Percentiles rank a stretch among this genome's conserved stretches.
Conservation (phyloP, 2,113 vertebrate genomes). For the Scomber scombrus region DNA sequence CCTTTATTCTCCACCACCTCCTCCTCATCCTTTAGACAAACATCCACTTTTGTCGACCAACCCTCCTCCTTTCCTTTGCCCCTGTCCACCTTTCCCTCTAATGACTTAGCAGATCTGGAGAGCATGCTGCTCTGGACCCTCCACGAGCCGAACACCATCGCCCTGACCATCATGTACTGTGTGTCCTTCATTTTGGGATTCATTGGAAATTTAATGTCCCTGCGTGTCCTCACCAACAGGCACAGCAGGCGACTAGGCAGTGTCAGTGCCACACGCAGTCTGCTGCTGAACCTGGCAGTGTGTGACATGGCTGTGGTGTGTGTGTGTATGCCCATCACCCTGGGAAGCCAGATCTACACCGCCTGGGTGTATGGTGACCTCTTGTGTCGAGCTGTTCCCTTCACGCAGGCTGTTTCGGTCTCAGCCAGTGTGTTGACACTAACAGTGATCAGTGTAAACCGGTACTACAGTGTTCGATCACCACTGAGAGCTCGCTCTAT, state of each 20-base stretch:
- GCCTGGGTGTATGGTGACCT: conserved; percentile 94
- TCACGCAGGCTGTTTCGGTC: conserved; percentile 92
- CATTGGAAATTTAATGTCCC: conserved; percentile 90
- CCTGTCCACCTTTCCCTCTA: conserved; percentile 72
- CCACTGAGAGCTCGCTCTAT: conserved; percentile 90
- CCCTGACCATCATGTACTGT: conserved; percentile 89
- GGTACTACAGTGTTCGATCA: conserved; percentile 92
- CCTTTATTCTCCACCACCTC: conserved; percentile 41
- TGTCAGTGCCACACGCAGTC: conserved; percentile 89
- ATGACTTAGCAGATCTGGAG: conserved; percentile 85
- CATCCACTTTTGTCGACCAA: conserved; percentile 5
- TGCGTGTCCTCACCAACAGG: conserved; percentile 89
- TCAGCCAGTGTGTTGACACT: conserved; percentile 92
- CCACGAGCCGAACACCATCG: conserved; percentile 89
- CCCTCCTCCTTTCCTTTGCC: conserved; percentile 23
- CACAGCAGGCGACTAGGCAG: conserved; percentile 82
- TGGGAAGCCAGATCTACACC: conserved; percentile 92
- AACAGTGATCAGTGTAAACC: conserved; percentile 92
- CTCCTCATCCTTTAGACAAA: conserved; percentile 16
- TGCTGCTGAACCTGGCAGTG: conserved; percentile 91
- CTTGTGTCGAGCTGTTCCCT: conserved; percentile 90
- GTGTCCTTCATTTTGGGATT: conserved; percentile 91
- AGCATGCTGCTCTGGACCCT: conserved; percentile 88
- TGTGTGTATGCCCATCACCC: conserved; percentile 93
- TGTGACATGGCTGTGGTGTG: conserved; percentile 95